These are phyloP conservation scores for Protonibea diacanthus DNA, from an alignment of 2,797 vertebrate species.

Conservation along the genomic window DNA sequence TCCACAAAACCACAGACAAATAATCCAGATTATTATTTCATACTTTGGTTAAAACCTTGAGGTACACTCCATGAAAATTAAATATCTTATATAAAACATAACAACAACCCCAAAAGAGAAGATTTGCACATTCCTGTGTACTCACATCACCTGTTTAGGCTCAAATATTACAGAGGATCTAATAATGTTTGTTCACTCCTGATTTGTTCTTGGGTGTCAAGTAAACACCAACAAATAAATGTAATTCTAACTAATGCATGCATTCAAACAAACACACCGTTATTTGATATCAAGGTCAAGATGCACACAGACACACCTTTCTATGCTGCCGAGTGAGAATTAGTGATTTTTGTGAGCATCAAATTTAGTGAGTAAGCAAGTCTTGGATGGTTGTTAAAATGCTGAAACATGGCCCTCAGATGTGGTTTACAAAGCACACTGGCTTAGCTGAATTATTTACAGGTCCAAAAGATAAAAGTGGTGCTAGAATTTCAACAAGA, in stretches of 20 bases:
- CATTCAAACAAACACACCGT: neutral
- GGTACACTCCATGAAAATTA: neutral
- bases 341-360: neutral
- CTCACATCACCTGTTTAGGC: neutral
- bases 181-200: neutral
- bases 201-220: neutral
- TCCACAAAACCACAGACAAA: neutral
- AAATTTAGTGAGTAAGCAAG: neutral
- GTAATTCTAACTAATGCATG: neutral
- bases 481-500: neutral
- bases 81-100: neutral
- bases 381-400: neutral
- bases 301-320: neutral
- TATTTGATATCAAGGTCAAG: slow-evolving; percentile 16
- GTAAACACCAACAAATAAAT: slow-evolving; percentile 5
- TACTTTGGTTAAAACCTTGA: neutral
- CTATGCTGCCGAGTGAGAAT: neutral
- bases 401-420: neutral
- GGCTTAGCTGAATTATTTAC: neutral
- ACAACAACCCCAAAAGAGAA: neutral
- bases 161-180: slow-evolving; percentile 1
- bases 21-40: neutral
- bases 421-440: neutral
- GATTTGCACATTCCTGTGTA: neutral
- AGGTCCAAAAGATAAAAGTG: slow-evolving; percentile 9